Evolutionary conservation across 2,113 vertebrate species (phyloP), one percentile per base, ranked within the genome.

Genomic region (Piaya cayana): DNA sequence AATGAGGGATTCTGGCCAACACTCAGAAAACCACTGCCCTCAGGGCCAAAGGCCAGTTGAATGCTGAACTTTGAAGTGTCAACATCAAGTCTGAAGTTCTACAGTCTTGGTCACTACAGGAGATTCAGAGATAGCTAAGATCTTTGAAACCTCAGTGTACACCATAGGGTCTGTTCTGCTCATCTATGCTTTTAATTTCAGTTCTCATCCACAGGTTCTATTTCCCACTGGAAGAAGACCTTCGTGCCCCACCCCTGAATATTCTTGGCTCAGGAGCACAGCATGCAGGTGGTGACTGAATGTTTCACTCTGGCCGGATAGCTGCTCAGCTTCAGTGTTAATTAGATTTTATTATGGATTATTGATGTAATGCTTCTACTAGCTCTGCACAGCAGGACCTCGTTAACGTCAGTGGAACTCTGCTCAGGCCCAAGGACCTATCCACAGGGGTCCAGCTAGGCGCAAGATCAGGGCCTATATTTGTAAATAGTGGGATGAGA

Each of bases 271-370:
- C 7, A 1, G 84, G 71, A 89, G 37, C 42, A 21, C 7, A 32
- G 71, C 13, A 2, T 72, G 53, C 76, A 86, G 84, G 95, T 93
- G 71, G 79, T 55, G 67, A 49, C 47, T 29, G 32, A 91, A 43
- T 1, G 2, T 43, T 86, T 89, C 12, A 2, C 62, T 80, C 82
- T 39, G 77, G 81, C 81, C 88, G 93, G 91, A 83, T 89, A 82
- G 88, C 67, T 1, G 5, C 64, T 75, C 52, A 26, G 67, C 59
- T 90, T 90, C 77, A 83, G 77, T 30, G 78, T 69, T 81, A 72
- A 59, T 80, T 72, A 90, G 77, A 30, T 34, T 80, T 64, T 83
- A 63, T 76, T 83, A 86, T 63, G 77, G 84, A 64, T 93, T 93
- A 91, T 63, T 80, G 90, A 91, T 68, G 76, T 36, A 82, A 71